A percentile compares a stretch with the other conserved stretches of the same genome.
Conservation (phyloP, 2,797 vertebrate genomes). For the Scarus forsteni region DNA sequence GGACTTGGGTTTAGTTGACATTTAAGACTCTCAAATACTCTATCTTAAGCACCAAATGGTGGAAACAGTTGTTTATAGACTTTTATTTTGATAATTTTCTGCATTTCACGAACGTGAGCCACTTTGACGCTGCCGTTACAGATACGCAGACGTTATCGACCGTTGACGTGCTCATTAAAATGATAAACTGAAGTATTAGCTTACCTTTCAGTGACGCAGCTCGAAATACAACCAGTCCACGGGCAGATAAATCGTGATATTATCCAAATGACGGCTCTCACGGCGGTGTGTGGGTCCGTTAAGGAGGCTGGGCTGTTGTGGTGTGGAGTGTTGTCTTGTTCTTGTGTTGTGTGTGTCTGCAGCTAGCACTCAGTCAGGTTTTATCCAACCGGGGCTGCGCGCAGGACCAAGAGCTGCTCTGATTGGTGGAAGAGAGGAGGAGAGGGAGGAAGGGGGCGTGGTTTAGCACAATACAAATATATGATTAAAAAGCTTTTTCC, state of each 20-base stretch:
- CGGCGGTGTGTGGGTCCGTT: slow-evolving; percentile 5
- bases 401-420: slow-evolving; percentile 52
- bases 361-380: slow-evolving; percentile 63
- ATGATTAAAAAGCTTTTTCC: too few relatives aligned
- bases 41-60: neutral
- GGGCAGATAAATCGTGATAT: slow-evolving; percentile 53
- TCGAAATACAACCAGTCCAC: slow-evolving; percentile 29
- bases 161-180: neutral
- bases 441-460: slow-evolving; percentile 53
- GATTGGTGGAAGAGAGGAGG: slow-evolving; percentile 75
- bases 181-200: neutral
- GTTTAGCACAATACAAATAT: slow-evolving; percentile 24
- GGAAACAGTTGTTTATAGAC: too few relatives aligned
- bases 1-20: too few relatives aligned
- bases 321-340: neutral
- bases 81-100: slow-evolving; percentile 5
- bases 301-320: slow-evolving; percentile 9
- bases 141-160: neutral
- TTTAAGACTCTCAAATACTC: too few relatives aligned
- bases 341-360: slow-evolving; percentile 55
- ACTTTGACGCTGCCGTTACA: neutral
- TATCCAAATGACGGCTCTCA: slow-evolving; percentile 70
- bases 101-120: neutral
- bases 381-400: slow-evolving; percentile 79
- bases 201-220: slow-evolving; percentile 69